Evolutionary conservation across 2,113 vertebrate genomes (phyloP), one percentile per base, ranked within the genome.

Genomic region (Tautogolabrus adspersus): DNA sequence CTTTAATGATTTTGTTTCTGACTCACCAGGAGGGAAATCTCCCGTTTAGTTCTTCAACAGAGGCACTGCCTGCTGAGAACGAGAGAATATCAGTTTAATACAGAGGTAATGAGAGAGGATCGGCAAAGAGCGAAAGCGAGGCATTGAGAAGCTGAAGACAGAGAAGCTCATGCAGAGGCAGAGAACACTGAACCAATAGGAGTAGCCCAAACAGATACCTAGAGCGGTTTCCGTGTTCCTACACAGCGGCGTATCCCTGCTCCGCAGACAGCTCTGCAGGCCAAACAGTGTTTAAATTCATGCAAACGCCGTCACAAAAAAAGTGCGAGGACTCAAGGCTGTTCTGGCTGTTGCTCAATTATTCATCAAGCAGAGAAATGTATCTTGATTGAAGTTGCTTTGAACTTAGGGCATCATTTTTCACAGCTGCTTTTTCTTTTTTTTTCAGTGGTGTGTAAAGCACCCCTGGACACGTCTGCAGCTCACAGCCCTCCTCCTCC

Each of bases 361-460:
- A 95, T 95, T 95, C 92, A 95, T 94, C 90, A 91, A 89, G 92
- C 86, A 73, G 79, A 93, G 90, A 94, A 94, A 94, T 92, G 92
- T 88, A 93, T 93, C 91, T 90, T 94, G 93, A 95, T 92, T 94
- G 93, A 94, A 94, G 93, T 92, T 92, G 80, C 92, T 95, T 94
- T 95, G 93, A 95, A 94, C 93, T 93, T 85, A 86, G 87, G 88
- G 89, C 92, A 92, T 93, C 89, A 89, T 94, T 93, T 92, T 92
- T 94, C 91, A 89, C 83, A 79, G 90, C 85, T 88, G 86, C 80
- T 75, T 82, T 82, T 77, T 75, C 84, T 77, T 61, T 16, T 46
- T 69, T 76, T 79, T 80, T 58, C 51, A 47, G 70, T 63, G 61
- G 80, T 62, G 77, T 83, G 69, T 84, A 84, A 89, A 84, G 87